Evolutionary conservation across 1,140 invertebrate species (phyloP).

Genomic region (Pseudomyrmex gracilis): DNA sequence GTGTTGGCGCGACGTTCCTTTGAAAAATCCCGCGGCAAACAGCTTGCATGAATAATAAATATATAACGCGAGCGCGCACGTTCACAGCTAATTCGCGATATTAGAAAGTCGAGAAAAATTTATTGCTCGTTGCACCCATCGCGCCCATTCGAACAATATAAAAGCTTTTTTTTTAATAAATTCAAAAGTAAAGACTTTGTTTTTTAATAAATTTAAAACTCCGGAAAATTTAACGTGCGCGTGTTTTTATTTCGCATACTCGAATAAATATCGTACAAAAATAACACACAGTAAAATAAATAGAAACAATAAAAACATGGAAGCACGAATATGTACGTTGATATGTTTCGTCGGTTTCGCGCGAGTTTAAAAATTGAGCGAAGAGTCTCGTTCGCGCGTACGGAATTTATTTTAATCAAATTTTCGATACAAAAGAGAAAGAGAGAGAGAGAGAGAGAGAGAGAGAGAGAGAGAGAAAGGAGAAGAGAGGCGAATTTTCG

Average conservation of each 20-base stretch:
- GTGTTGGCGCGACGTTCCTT: not conserved
- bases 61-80: not conserved
- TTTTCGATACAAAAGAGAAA: constrained; percentile 37
- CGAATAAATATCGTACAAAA: constrained; percentile 8
- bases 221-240: not conserved
- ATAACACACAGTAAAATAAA: constrained; percentile 6
- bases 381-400: constrained; percentile 30
- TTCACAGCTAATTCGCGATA: not conserved
- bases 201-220: not conserved
- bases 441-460: not conserved
- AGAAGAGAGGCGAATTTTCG: constrained; percentile 13
- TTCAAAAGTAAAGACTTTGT: not conserved
- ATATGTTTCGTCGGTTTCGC: constrained; percentile 10
- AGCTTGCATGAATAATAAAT: not conserved
- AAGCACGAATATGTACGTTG: not conserved
- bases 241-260: not conserved
- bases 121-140: not conserved
- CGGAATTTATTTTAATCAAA: constrained; percentile 45
- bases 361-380: constrained; percentile 32
- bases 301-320: not conserved
- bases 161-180: too few relatives aligned
- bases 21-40: not conserved
- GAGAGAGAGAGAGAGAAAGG: too few relatives aligned
- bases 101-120: not conserved
- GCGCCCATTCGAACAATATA: not conserved